These are phyloP conservation scores for Podarcis cretensis DNA, from an alignment of 2,113 vertebrate genomes.

Conservation along the genomic window DNA sequence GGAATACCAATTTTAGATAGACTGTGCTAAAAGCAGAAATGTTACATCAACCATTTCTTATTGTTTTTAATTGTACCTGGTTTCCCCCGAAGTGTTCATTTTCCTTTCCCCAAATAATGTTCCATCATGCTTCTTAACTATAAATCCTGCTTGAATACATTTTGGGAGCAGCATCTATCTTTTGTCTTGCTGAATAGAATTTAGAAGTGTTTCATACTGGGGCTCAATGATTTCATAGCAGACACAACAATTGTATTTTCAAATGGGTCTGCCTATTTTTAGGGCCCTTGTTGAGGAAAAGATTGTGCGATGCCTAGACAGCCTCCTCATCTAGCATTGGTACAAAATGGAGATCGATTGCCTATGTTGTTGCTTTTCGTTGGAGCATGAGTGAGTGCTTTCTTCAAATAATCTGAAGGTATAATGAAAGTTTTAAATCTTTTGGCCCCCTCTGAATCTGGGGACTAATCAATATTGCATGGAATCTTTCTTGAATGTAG, in stretches of 20 bases:
- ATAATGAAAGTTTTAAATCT: conserved; percentile 44
- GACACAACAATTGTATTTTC: not conserved
- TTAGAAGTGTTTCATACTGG: not conserved
- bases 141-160: not conserved
- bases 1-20: not conserved
- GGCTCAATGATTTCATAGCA: not conserved
- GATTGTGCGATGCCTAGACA: not conserved
- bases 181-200: not conserved
- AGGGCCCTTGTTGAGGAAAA: conserved; percentile 14
- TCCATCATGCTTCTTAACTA: not conserved
- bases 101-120: not conserved
- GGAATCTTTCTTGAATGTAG: conserved; percentile 63
- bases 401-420: not conserved
- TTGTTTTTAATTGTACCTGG: not conserved
- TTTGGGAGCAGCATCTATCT: not conserved
- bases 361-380: not conserved
- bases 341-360: not conserved
- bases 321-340: not conserved
- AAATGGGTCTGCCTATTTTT: not conserved
- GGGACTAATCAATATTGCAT: conserved; percentile 25
- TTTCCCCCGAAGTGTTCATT: not conserved
- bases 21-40: not conserved
- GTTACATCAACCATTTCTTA: not conserved
- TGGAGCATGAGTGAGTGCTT: not conserved
- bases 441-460: conserved; percentile 51